A percentile compares a stretch with the other conserved stretches of the same genome.
Conservation (phyloP, 2,888 invertebrate species). For the Helobdella robusta region DNA sequence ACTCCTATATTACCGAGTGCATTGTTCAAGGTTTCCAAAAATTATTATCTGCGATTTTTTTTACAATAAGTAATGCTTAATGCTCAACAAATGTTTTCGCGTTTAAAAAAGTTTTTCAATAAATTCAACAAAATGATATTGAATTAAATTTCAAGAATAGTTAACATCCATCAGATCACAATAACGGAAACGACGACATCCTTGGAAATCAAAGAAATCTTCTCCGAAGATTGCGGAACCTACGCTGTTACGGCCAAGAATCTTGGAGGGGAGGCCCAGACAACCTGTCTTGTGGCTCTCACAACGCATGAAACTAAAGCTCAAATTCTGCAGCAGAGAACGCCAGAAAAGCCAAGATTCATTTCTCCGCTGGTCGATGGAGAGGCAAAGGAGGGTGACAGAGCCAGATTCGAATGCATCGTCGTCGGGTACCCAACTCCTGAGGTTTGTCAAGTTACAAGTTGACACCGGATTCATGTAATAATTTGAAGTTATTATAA, state of each 20-base stretch:
- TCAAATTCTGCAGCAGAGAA: not conserved
- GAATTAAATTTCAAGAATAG: not conserved
- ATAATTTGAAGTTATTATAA: not conserved
- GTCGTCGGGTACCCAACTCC: slow-evolving; percentile 51
- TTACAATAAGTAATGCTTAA: not conserved
- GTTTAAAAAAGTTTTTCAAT: not conserved
- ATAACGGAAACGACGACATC: slow-evolving; percentile 57
- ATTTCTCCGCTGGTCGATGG: slow-evolving; percentile 41
- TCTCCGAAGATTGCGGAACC: slow-evolving; percentile 67
- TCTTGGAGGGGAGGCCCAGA: slow-evolving; percentile 61
- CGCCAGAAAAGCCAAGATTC: slow-evolving; percentile 48
- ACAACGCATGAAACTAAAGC: slow-evolving; percentile 44
- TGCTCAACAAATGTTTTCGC: not conserved
- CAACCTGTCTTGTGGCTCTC: slow-evolving; percentile 45
- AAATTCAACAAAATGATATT: not conserved
- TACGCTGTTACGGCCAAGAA: slow-evolving; percentile 64
- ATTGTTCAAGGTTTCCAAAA: slow-evolving; percentile 36
- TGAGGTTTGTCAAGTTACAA: slow-evolving; percentile 42
- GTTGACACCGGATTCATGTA: not conserved
- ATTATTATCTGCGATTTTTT: not conserved
- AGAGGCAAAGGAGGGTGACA: slow-evolving; percentile 43
- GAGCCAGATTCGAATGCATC: slow-evolving; percentile 49
- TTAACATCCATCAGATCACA: slow-evolving; percentile 48
- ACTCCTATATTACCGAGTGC: slow-evolving; percentile 44
- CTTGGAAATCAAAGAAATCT: slow-evolving; percentile 63